Percentiles rank a stretch among this genome's conserved stretches.
phyloP scores from a whole-genome alignment of 2,888 invertebrate genomes.

The Corythucha ciliata region DNA sequence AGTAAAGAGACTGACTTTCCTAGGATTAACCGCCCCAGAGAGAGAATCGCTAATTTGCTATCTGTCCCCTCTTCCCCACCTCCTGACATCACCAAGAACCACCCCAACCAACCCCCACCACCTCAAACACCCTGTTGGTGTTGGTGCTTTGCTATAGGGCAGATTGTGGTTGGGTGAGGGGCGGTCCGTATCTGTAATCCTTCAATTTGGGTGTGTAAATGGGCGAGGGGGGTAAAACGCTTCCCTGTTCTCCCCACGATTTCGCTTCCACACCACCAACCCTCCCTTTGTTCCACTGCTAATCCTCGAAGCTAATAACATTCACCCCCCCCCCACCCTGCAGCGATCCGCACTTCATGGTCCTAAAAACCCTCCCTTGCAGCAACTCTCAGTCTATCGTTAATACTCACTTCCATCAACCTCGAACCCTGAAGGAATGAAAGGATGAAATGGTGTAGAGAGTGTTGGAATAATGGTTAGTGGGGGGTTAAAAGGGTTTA shows the following conservation, averaged over 20 bases:
- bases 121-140: too few species aligned
- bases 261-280: not conserved
- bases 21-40: constrained; percentile 14
- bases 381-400: too few species aligned
- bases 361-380: too few species aligned
- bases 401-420: too few species aligned
- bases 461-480: too few species aligned
- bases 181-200: constrained; percentile 9
- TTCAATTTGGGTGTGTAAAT: constrained; percentile 14
- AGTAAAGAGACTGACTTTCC: too few species aligned
- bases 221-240: not conserved
- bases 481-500: too few species aligned
- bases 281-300: not conserved
- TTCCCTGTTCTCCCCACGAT: not conserved
- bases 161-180: not conserved
- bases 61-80: not conserved
- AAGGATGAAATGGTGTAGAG: too few species aligned
- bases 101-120: too few species aligned
- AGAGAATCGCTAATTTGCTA: constrained; percentile 19
- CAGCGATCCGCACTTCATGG: not conserved
- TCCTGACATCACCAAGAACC: not conserved
- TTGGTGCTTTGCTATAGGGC: too few species aligned
- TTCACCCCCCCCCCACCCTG: not conserved
- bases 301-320: constrained; percentile 13
- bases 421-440: too few species aligned